These are phyloP conservation scores for Tribolium madens DNA, from an alignment of 1,140 invertebrate genomes.

Conservation along the genomic window DNA sequence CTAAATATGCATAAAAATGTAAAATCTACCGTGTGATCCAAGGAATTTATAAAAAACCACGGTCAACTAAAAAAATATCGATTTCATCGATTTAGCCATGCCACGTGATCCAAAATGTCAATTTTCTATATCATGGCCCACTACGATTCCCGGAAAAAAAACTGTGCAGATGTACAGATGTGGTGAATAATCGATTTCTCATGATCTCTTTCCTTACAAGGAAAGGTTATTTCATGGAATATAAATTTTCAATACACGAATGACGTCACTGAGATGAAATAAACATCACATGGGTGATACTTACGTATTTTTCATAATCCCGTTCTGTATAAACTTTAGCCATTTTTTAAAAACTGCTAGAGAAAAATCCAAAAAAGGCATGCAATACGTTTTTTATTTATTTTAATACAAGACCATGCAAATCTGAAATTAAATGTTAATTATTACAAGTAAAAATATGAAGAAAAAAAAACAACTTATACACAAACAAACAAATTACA, in stretches of 20 bases:
- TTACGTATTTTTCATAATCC: constrained; percentile 60
- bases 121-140: not conserved
- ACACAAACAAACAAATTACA: not conserved
- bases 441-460: not conserved
- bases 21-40: too few relatives aligned
- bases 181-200: not conserved
- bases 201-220: not conserved
- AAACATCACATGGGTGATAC: constrained; percentile 43
- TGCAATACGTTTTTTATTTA: constrained; percentile 42
- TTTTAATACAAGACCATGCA: constrained; percentile 54
- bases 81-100: too few relatives aligned
- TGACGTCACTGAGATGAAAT: not conserved
- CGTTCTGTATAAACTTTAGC: constrained; percentile 55
- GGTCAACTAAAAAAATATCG: not conserved
- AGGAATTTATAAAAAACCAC: too few relatives aligned
- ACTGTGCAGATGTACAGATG: not conserved
- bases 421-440: constrained; percentile 54
- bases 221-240: not conserved
- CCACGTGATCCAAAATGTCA: not conserved
- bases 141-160: not conserved
- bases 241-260: not conserved
- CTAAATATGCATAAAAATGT: too few relatives aligned
- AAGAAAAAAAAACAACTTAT: not conserved
- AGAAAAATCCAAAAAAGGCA: constrained; percentile 21
- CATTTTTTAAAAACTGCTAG: constrained; percentile 43